phyloP scores from a whole-genome alignment of 2,888 invertebrate species.

The Neocrepidodera transversa region DNA sequence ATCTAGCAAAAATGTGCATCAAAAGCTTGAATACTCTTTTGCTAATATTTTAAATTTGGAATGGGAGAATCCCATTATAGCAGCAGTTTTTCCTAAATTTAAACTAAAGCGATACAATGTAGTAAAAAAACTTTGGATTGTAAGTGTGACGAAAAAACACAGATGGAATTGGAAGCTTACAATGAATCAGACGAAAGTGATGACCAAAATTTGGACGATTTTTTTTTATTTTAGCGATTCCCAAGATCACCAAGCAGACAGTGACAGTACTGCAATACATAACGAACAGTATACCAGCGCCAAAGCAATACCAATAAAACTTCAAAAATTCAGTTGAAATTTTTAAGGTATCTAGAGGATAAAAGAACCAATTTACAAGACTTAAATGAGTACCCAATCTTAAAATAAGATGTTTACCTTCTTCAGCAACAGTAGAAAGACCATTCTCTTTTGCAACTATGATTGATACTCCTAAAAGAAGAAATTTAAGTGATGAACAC shows the following conservation, averaged over 20 bases:
- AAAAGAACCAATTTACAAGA: background rate
- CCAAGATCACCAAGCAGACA: background rate
- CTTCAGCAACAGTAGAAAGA: slow-evolving; percentile 33
- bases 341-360: background rate
- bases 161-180: background rate
- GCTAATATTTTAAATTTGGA: background rate
- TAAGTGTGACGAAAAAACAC: background rate
- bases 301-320: too few species aligned
- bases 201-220: background rate
- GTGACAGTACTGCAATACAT: too few species aligned
- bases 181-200: background rate
- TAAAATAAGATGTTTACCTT: slow-evolving; percentile 32
- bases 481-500: background rate
- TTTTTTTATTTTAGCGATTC: background rate
- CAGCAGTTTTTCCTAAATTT: too few species aligned
- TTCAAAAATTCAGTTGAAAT: background rate
- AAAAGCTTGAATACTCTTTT: too few species aligned
- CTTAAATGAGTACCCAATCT: slow-evolving; percentile 30
- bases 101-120: background rate
- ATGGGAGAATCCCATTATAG: background rate
- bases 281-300: too few species aligned
- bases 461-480: background rate
- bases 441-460: slow-evolving; percentile 25
- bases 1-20: too few species aligned
- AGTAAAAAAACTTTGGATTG: background rate